Evolutionary conservation across 2,888 invertebrate genomes (phyloP), one percentile per base, ranked within the genome.

Genomic region (Andrena bicolor): DNA sequence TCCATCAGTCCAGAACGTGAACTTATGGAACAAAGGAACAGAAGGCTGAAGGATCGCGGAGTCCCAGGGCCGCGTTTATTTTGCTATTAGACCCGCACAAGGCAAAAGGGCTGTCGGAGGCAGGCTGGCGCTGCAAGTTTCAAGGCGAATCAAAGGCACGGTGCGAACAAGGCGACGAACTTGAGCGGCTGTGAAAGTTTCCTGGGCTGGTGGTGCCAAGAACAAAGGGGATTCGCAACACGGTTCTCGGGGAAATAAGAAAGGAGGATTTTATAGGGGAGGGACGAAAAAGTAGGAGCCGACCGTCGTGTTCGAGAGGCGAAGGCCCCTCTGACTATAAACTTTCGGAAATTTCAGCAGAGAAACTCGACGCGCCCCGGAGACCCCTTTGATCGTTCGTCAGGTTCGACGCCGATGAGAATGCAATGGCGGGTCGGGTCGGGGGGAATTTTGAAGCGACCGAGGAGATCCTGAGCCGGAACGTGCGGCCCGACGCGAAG

Each of bases 391-490:
- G 80, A 66, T 56, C 68, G 82, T 71, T 30, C 58, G 2, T 72
- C 68, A 64, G 56, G 58, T 60, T 72, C 82, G 82, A 71, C 56
- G 70, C 41, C 68, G 74, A 49, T 41, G 66, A 71, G 74, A 80
- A 82, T 80, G 71, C 76, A 35, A 30, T 26, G 71, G 60, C 49
- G 41, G 69, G 35, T 53, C 48, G 74, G 56, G 69, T 32, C 35
- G 63, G 64, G 63, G 64, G 84, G 85, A 84, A 85, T 85, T 85
- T 84, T 76, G 74, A 82, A 73, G 76, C 82, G 68, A 71, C 23
- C 23, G 71, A 68, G 77, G 51, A 70, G 73, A 85, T 73, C 75
- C 56, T 10, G 23, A 56, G 76, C 81, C 78, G 75, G 81, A 84
- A 84, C 78, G 70, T 41, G 76, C 68, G 60, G 71, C 71, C 75